Evolutionary conservation across 2,797 vertebrate species (phyloP).

Genomic region (Cygnus olor): DNA sequence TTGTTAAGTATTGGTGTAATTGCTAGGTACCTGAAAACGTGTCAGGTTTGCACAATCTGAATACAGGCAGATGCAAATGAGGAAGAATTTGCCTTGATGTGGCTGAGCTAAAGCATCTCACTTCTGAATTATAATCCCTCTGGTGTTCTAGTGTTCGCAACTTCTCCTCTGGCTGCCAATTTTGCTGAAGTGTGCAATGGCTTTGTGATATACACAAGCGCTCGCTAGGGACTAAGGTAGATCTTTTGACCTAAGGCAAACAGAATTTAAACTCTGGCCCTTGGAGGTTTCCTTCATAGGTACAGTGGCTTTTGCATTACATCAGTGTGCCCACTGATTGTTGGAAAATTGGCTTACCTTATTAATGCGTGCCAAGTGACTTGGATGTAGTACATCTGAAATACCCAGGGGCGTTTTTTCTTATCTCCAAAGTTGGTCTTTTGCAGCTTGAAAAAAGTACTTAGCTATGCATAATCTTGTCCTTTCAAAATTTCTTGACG

Average conservation of each 20-base stretch:
- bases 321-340: not conserved
- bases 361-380: not conserved
- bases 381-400: not conserved
- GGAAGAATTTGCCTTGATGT: not conserved
- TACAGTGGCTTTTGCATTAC: not conserved
- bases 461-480: not conserved
- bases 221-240: not conserved
- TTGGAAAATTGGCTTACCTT: not conserved
- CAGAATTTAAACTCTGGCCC: conserved; percentile 23
- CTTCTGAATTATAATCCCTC: not conserved
- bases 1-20: not conserved
- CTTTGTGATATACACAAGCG: not conserved
- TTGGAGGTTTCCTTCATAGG: conserved; percentile 8
- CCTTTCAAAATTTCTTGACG: not conserved
- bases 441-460: not conserved
- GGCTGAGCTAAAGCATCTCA: not conserved
- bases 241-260: conserved; percentile 40
- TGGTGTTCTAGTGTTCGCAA: not conserved
- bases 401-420: not conserved
- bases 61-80: not conserved
- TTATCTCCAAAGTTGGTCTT: not conserved
- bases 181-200: not conserved
- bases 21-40: not conserved
- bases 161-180: not conserved
- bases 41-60: not conserved